phyloP scores from a whole-genome alignment of 2,888 invertebrate species.

The Drosophila koepferae region DNA sequence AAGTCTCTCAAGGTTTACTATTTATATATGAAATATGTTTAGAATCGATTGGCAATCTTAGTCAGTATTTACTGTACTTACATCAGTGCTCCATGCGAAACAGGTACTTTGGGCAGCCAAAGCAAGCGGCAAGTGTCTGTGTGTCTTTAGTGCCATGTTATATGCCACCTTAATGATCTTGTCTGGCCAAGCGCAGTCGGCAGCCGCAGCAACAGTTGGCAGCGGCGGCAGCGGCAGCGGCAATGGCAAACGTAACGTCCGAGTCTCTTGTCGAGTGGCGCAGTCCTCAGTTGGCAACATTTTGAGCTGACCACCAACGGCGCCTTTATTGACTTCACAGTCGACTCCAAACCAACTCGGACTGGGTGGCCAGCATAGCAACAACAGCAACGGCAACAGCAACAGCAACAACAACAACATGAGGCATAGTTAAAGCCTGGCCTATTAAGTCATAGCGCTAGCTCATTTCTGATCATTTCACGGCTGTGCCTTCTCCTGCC shows the following conservation, averaged over 20 bases:
- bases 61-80: conserved; percentile 40
- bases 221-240: conserved; percentile 23
- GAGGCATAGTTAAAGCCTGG: conserved; percentile 62
- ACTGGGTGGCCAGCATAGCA: conserved; percentile 55
- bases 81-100: conserved; percentile 62
- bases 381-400: conserved; percentile 33
- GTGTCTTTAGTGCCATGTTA: conserved; percentile 80
- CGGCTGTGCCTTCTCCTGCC: conserved; percentile 60
- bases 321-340: conserved; percentile 83
- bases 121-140: conserved; percentile 73
- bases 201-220: conserved; percentile 27
- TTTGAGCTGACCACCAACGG: conserved; percentile 82
- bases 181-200: conserved; percentile 71
- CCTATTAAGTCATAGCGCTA: conserved; percentile 83
- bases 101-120: conserved; percentile 72
- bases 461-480: conserved; percentile 76
- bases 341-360: conserved; percentile 48
- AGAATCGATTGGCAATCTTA: conserved; percentile 5
- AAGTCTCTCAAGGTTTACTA: not conserved
- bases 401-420: conserved; percentile 17
- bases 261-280: conserved; percentile 53
- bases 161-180: conserved; percentile 84
- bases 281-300: conserved; percentile 71
- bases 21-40: not conserved
- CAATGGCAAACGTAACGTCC: conserved; percentile 35